Evolutionary conservation across 1,140 invertebrate species (phyloP).

Genomic region (Habropoda laboriosa): DNA sequence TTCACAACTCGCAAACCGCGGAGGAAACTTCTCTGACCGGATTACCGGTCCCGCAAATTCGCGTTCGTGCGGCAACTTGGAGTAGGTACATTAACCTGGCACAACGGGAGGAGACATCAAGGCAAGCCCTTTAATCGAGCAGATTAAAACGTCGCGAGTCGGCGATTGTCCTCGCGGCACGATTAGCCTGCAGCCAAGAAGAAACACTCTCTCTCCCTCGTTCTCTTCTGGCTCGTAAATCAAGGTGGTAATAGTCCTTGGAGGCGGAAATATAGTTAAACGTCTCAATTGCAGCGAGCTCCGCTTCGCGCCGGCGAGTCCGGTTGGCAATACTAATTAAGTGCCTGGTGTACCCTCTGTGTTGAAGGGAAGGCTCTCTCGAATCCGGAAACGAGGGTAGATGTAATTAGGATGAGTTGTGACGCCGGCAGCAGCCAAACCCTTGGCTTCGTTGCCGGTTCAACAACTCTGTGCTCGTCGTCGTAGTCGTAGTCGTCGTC

Average conservation of each 20-base stretch:
- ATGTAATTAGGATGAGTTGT: slow-evolving; percentile 78
- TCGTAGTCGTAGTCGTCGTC: slow-evolving; percentile 12
- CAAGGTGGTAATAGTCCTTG: slow-evolving; percentile 56
- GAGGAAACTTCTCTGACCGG: neutral
- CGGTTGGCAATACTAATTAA: slow-evolving; percentile 77
- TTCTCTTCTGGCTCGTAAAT: slow-evolving; percentile 38
- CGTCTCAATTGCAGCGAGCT: slow-evolving; percentile 69
- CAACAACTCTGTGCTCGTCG: slow-evolving; percentile 29
- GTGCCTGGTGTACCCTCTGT: slow-evolving; percentile 64
- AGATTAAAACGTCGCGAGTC: slow-evolving; percentile 39
- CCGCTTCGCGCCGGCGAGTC: slow-evolving; percentile 58
- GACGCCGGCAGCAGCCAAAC: slow-evolving; percentile 62
- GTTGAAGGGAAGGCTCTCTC: slow-evolving; percentile 65
- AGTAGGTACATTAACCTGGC: neutral
- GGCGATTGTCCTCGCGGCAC: slow-evolving; percentile 14
- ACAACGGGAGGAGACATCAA: neutral
- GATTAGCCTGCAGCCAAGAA: slow-evolving; percentile 10
- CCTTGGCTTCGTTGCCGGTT: slow-evolving; percentile 59
- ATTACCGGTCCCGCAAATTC: slow-evolving; percentile 6
- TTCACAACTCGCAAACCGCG: neutral
- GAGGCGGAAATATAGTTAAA: slow-evolving; percentile 71
- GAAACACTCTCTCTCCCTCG: neutral
- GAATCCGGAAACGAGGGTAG: slow-evolving; percentile 75
- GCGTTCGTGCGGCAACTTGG: neutral
- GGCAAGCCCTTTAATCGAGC: slow-evolving; percentile 7